Conservation (phyloP, 2,113 vertebrate species). For the Donacobius atricapilla region DNA sequence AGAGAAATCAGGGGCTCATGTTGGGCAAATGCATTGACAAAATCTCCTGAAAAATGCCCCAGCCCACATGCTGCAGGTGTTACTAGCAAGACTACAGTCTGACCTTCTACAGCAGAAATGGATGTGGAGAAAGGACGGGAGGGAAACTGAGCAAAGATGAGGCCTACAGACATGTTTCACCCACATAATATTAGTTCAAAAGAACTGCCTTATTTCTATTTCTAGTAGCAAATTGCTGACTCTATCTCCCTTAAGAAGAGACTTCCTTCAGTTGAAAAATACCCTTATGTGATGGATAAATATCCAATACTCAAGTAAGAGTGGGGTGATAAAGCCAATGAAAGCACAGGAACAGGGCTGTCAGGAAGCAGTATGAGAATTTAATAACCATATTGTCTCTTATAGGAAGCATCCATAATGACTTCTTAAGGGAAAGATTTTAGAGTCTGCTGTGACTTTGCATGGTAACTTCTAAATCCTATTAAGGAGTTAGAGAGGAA, state of each 20-base stretch:
- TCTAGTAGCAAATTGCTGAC: not conserved
- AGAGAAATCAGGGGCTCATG: not conserved
- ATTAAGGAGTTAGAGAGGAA: not conserved
- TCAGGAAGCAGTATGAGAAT: not conserved
- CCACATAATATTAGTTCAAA: not conserved
- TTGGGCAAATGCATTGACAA: not conserved
- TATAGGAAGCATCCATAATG: not conserved
- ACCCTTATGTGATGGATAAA: not conserved
- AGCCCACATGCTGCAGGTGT: rapidly evolving
- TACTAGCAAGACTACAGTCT: not conserved
- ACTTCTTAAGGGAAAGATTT: not conserved
- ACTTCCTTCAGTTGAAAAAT: not conserved
- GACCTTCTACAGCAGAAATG: not conserved
- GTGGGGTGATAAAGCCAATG: not conserved
- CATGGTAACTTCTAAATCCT: not conserved
- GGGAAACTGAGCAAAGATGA: not conserved
- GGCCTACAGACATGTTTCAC: not conserved
- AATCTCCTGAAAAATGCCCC: not conserved
- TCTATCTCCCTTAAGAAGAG: not conserved
- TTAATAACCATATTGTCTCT: not conserved
- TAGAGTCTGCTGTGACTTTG: not conserved
- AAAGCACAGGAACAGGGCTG: not conserved
- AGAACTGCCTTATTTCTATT: not conserved
- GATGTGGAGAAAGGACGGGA: not conserved
- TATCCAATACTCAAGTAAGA: not conserved